phyloP scores from a whole-genome alignment of 2,797 vertebrate species.

The Carapus acus region DNA sequence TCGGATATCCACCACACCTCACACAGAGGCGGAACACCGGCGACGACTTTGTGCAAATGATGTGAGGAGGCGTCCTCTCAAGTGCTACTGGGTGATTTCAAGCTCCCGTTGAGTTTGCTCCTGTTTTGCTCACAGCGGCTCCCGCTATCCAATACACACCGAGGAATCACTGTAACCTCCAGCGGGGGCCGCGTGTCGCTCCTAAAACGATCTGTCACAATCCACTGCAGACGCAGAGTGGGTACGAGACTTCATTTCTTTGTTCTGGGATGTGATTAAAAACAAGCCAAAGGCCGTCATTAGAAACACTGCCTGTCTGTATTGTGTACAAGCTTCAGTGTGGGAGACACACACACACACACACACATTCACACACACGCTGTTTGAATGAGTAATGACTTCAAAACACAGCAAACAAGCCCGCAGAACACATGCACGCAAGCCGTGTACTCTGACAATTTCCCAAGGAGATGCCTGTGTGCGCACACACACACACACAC shows the following conservation, averaged over 20 bases:
- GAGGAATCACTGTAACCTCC: slow-evolving; percentile 47
- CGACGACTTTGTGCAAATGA: slow-evolving; percentile 44
- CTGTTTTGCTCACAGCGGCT: slow-evolving; percentile 49
- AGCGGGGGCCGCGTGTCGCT: slow-evolving; percentile 53
- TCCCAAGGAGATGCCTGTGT: too few relatives aligned
- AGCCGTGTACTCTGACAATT: neutral
- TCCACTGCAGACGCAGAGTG: slow-evolving; percentile 33
- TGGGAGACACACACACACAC: slow-evolving; percentile 15
- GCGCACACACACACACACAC: neutral
- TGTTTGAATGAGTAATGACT: slow-evolving; percentile 28
- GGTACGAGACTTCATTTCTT: slow-evolving; percentile 39
- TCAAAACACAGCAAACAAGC: slow-evolving; percentile 22
- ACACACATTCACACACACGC: too few relatives aligned
- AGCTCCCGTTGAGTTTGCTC: slow-evolving; percentile 56
- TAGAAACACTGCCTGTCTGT: slow-evolving; percentile 23
- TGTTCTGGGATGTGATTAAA: slow-evolving; percentile 36
- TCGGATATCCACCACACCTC: slow-evolving; percentile 46
- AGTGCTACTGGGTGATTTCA: slow-evolving; percentile 49
- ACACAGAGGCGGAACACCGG: slow-evolving; percentile 47
- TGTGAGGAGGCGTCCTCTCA: slow-evolving; percentile 52
- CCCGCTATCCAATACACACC: slow-evolving; percentile 39
- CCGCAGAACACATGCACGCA: slow-evolving; percentile 2
- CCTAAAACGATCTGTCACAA: slow-evolving; percentile 50
- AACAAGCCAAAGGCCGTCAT: slow-evolving; percentile 14
- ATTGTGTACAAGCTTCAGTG: slow-evolving; percentile 9